Evolutionary conservation across 2,113 vertebrate species (phyloP).

Genomic region (Notiomystis cincta): DNA sequence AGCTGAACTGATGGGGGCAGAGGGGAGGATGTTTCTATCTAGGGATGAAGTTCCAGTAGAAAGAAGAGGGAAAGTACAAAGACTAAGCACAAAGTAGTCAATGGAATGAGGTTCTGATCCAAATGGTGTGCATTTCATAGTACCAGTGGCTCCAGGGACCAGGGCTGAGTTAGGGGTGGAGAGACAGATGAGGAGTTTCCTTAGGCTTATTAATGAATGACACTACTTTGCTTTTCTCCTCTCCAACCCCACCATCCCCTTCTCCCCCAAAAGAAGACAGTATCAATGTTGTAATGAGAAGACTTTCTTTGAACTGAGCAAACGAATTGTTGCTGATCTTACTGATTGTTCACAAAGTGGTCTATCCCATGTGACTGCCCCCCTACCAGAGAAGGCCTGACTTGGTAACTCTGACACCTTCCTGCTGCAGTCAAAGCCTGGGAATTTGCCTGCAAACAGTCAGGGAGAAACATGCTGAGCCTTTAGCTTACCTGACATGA

Average conservation of each 20-base stretch:
- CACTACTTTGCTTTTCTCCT: not conserved
- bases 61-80: not conserved
- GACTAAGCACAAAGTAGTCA: not conserved
- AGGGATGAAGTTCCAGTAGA: not conserved
- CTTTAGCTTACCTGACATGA: not conserved
- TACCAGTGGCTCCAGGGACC: not conserved
- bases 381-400: not conserved
- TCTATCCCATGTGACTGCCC: not conserved
- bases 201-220: not conserved
- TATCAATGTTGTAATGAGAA: not conserved
- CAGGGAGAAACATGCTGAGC: not conserved
- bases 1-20: not conserved
- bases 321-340: not conserved
- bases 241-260: not conserved
- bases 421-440: not conserved
- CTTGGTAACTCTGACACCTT: not conserved
- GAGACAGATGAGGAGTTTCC: not conserved
- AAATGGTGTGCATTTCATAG: not conserved
- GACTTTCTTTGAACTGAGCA: not conserved
- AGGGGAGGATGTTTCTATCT: not conserved
- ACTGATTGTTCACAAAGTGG: not conserved
- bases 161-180: not conserved
- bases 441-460: not conserved
- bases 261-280: not conserved
- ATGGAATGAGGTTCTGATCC: not conserved